Percentiles rank a stretch among this genome's conserved stretches.
These are phyloP conservation scores for Acronicta psi DNA, from an alignment of 2,888 invertebrate species.

Conservation along the genomic window DNA sequence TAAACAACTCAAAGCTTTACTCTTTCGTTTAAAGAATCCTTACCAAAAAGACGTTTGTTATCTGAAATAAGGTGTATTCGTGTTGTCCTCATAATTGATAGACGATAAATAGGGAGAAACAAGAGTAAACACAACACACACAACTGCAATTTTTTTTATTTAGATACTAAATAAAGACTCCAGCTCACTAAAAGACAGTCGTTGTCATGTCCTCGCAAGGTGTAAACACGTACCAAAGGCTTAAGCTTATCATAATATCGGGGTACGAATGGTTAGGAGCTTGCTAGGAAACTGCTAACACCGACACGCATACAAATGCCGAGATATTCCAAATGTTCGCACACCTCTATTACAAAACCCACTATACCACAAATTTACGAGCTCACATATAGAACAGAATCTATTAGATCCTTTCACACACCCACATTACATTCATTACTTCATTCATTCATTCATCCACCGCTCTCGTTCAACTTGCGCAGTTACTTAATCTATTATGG, in stretches of 20 bases:
- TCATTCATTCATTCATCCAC: conserved; percentile 31
- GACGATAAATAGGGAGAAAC: too few relatives aligned
- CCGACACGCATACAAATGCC: conserved; percentile 49
- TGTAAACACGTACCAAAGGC: neutral
- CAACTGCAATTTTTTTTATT: too few relatives aligned
- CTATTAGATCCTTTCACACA: conserved; percentile 13
- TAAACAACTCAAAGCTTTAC: conserved; percentile 9
- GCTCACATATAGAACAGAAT: conserved; percentile 18
- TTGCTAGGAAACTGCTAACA: conserved; percentile 28
- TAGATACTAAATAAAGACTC: neutral
- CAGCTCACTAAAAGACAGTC: too few relatives aligned
- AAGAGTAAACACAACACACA: too few relatives aligned
- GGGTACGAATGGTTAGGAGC: conserved; percentile 26
- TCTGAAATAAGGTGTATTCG: too few relatives aligned
- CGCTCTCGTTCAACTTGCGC: conserved; percentile 15
- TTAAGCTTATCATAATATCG: conserved; percentile 21
- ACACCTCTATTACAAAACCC: conserved; percentile 24
- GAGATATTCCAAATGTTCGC: conserved; percentile 38
- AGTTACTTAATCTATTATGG: conserved; percentile 23
- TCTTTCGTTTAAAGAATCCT: conserved; percentile 13
- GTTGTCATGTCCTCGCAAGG: neutral
- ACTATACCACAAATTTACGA: conserved; percentile 37
- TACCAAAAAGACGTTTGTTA: too few relatives aligned
- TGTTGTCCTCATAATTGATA: too few relatives aligned
- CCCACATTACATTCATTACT: conserved; percentile 30